Base-by-base conservation (phyloP, 1,140 invertebrate genomes). In the Aporrectodea caliginosa region DNA sequence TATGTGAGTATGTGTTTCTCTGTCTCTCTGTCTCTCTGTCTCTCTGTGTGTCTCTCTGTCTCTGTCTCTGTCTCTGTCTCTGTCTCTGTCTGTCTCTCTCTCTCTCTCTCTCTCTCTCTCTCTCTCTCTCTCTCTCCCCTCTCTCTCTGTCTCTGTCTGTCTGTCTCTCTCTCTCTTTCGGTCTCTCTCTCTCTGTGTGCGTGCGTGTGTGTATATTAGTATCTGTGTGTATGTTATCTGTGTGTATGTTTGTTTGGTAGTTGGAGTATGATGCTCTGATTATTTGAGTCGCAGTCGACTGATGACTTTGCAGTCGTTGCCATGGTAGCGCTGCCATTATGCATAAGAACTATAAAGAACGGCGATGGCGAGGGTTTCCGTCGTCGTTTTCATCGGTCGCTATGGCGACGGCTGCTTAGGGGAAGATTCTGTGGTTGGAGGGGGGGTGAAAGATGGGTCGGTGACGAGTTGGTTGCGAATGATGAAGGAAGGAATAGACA, bases 1-100 rank as follows among this genome's bases (percentile, higher is more conserved):
- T 33, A n/a, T 34, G n/a, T 75, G 1, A 31, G 29, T 68, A 16
- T 77, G 1, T 77, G 33, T 77, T 34, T 77, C 31, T 77, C 43
- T 58, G 43, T 6, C 22, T 58, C 6, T 58, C 22, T 58, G 43
- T 58, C 6, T 58, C 6, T 58, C 6, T 58, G 22, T 58, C 22
- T 58, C 6, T 58, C 43, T 58, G 6, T 58, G 6, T 58, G 43
- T 12, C 43, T 77, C 33, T 77, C 75, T 77, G 22, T 77, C 43
- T 77, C 43, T 77, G 31, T 58, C 75, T 77, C 75, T 31, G 22
- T 58, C 2, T 77, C 34, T 68, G 27, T 31, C 75, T 77, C 33
- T 43, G 22, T 31, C 75, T 77, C 1, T 77, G 27, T 35, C 2
- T 43, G 1, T 68, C 1, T 77, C 75, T 77, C 31, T 68, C 33